These are phyloP conservation scores for Vanacampus margaritifer DNA, from an alignment of 2,113 vertebrate genomes.

Conservation along the genomic window DNA sequence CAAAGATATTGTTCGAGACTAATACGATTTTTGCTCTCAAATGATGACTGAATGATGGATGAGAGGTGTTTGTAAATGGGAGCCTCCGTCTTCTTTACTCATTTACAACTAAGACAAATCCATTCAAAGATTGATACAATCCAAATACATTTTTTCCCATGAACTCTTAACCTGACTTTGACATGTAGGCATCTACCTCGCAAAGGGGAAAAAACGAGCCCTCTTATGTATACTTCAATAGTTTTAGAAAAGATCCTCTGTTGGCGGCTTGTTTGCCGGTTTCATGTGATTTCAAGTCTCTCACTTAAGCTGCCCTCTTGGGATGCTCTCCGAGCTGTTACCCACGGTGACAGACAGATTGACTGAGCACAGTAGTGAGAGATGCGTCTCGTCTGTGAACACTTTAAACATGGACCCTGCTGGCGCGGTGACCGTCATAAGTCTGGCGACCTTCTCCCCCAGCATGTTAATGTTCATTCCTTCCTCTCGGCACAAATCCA, in stretches of 20 bases:
- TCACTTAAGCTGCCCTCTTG: conserved; percentile 19
- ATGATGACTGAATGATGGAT: background rate
- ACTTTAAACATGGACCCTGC: conserved; percentile 27
- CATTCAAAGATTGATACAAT: background rate
- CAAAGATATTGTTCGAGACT: background rate
- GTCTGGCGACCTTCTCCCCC: conserved; percentile 25
- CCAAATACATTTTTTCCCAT: background rate
- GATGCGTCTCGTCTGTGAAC: conserved; percentile 26
- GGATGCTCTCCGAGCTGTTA: conserved; percentile 17
- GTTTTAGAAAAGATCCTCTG: conserved; percentile 5
- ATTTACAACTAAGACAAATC: no score
- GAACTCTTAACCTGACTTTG: background rate
- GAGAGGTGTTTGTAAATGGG: no score
- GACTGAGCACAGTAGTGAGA: conserved; percentile 36
- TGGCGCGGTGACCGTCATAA: conserved; percentile 39
- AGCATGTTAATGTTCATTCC: conserved; percentile 44
- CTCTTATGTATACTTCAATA: conserved; percentile 3
- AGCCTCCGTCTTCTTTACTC: no score
- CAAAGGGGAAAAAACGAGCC: background rate
- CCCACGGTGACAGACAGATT: conserved; percentile 39
- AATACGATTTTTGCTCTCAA: background rate
- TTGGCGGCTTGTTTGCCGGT: conserved; percentile 17
- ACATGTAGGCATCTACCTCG: background rate
- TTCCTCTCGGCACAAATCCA: conserved; percentile 30
- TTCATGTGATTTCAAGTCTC: conserved; percentile 13